A percentile compares a stretch with the other conserved stretches of the same genome.
These are phyloP conservation scores for Antigone vipio DNA, from an alignment of 2,113 vertebrate species.

Conservation along the genomic window DNA sequence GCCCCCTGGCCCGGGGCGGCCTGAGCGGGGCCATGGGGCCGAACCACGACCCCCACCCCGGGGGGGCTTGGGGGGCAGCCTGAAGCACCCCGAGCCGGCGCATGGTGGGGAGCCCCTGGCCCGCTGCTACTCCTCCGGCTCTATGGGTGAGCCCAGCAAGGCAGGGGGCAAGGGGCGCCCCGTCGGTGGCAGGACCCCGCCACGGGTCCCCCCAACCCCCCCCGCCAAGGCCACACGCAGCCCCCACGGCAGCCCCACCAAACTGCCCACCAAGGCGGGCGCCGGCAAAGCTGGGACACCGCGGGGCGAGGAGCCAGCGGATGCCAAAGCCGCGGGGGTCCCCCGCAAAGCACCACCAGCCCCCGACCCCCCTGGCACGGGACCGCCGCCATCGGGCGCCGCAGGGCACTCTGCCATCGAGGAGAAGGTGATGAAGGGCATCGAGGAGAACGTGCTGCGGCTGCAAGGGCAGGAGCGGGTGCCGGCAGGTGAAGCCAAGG, in stretches of 20 bases:
- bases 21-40: background rate
- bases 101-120: conserved; percentile 63
- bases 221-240: conserved; percentile 76
- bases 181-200: conserved; percentile 74
- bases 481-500: conserved; percentile 79
- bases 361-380: background rate
- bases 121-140: conserved; percentile 71
- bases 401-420: conserved; percentile 86
- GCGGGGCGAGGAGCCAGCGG: conserved; percentile 2
- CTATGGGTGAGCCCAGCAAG: conserved; percentile 73
- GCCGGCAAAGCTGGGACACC: conserved; percentile 43
- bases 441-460: conserved; percentile 91
- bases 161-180: conserved; percentile 71
- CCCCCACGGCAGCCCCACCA: conserved; percentile 86
- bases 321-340: conserved; percentile 54
- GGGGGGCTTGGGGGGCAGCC: conserved; percentile 42
- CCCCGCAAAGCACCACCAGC: background rate
- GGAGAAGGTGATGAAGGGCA: conserved; percentile 98
- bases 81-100: conserved; percentile 78
- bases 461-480: conserved; percentile 87
- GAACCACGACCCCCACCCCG: background rate
- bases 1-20: background rate
- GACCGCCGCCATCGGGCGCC: background rate
- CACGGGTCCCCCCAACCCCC: conserved; percentile 74
- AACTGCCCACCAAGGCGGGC: conserved; percentile 82